phyloP scores from a whole-genome alignment of 2,888 invertebrate species.

The Callosobruchus maculatus region DNA sequence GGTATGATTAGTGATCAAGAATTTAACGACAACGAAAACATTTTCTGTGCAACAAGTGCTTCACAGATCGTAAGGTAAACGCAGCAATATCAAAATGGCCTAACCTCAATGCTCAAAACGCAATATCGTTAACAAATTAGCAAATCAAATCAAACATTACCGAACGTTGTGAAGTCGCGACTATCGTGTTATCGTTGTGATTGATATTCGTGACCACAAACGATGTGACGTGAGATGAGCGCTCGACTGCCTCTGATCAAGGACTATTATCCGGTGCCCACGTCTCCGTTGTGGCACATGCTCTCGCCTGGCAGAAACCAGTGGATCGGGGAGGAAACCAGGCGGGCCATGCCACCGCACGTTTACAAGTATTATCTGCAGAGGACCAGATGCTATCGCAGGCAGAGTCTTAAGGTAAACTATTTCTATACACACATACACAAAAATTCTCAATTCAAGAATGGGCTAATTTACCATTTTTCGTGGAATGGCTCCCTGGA shows the following conservation, averaged over 20 bases:
- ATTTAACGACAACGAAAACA: no score
- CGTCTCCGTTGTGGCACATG: constrained; percentile 34
- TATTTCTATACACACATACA: no score
- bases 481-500: no score
- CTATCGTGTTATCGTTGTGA: neutral
- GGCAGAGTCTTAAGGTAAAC: constrained; percentile 48
- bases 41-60: no score
- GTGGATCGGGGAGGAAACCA: constrained; percentile 68
- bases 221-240: constrained; percentile 33
- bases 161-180: neutral
- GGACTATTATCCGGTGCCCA: constrained; percentile 44
- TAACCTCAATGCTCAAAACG: neutral
- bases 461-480: no score
- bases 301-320: constrained; percentile 39
- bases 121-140: neutral
- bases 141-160: neutral
- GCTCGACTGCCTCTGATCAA: constrained; percentile 44
- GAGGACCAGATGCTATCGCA: constrained; percentile 44
- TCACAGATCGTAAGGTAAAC: neutral
- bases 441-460: no score
- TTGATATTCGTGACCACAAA: neutral
- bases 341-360: constrained; percentile 59
- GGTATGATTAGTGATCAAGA: no score
- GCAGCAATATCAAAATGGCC: neutral
- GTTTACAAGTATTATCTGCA: constrained; percentile 66